A percentile compares a stretch with the other conserved stretches of the same genome.
Conservation (phyloP, 2,797 vertebrate genomes). For the Coregonus suidteri region DNA sequence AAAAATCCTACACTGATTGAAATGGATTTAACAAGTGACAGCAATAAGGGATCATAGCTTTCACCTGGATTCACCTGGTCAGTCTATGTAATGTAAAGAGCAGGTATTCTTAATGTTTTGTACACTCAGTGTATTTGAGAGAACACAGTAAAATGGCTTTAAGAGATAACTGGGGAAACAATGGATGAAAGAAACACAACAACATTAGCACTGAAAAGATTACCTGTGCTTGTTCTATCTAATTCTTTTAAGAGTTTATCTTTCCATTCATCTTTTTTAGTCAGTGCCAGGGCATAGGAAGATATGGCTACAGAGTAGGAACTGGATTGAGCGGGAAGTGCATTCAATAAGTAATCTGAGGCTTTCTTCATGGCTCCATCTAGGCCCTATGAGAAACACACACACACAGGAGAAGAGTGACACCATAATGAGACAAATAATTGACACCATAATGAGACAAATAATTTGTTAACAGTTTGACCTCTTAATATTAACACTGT, state of each 20-base stretch:
- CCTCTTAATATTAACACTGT: too few relatives aligned
- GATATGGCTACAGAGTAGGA: slow-evolving; percentile 71
- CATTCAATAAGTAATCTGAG: background rate
- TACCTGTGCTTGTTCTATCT: background rate
- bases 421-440: background rate
- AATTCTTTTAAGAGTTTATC: background rate
- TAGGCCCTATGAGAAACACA: background rate
- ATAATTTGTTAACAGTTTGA: background rate
- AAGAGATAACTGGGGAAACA: too few relatives aligned
- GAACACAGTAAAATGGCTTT: too few relatives aligned
- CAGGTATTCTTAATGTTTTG: too few relatives aligned
- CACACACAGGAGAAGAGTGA: background rate
- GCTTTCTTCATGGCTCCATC: background rate
- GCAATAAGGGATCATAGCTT: too few relatives aligned
- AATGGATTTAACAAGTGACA: too few relatives aligned
- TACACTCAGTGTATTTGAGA: too few relatives aligned
- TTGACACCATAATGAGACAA: background rate
- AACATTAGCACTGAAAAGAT: background rate
- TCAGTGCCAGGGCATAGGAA: slow-evolving; percentile 69
- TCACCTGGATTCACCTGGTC: too few relatives aligned
- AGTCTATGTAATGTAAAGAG: too few relatives aligned
- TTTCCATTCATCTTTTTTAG: background rate
- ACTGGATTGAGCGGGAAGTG: slow-evolving; percentile 13
- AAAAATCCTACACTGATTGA: too few relatives aligned
- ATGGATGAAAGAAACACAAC: too few relatives aligned